These are phyloP conservation scores for Pycnomerus fuliginosus DNA, from an alignment of 2,888 invertebrate species.

Conservation along the genomic window DNA sequence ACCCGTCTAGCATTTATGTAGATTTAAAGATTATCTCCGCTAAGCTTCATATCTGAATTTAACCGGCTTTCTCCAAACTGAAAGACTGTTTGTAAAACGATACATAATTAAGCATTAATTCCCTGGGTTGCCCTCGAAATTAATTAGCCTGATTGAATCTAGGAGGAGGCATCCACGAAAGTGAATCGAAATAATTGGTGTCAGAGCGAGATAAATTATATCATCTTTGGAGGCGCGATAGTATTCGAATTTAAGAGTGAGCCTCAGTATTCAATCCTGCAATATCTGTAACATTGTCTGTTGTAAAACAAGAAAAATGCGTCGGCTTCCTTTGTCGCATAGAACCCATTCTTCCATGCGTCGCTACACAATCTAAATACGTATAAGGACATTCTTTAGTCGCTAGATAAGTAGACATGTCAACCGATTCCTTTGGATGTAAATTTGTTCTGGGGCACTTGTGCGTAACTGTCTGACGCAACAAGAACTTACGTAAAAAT, in stretches of 20 bases:
- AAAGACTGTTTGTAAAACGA: too few relatives aligned
- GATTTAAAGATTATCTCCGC: too few relatives aligned
- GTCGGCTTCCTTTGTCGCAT: slow-evolving; percentile 50
- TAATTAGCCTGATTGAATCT: too few relatives aligned
- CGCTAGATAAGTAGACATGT: slow-evolving; percentile 53
- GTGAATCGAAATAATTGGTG: too few relatives aligned
- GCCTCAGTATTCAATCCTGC: slow-evolving; percentile 44
- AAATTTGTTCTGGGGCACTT: slow-evolving; percentile 51
- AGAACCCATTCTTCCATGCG: slow-evolving; percentile 50
- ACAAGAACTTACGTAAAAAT: too few relatives aligned
- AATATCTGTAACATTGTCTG: slow-evolving; percentile 52
- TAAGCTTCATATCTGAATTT: too few relatives aligned
- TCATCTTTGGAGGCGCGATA: slow-evolving; percentile 1
- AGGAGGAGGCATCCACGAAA: too few relatives aligned
- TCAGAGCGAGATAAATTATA: too few relatives aligned
- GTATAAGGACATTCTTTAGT: slow-evolving; percentile 52
- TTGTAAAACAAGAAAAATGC: slow-evolving; percentile 49
- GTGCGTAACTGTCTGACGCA: slow-evolving; percentile 41
- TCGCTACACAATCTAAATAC: slow-evolving; percentile 51
- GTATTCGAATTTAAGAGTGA: slow-evolving; percentile 32
- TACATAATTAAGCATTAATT: too few relatives aligned
- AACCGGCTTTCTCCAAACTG: too few relatives aligned
- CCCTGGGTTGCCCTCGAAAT: too few relatives aligned
- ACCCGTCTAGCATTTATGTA: too few relatives aligned
- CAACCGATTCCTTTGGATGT: slow-evolving; percentile 53